Evolutionary conservation across 2,797 vertebrate species (phyloP).

Genomic region (Thaleichthys pacificus): DNA sequence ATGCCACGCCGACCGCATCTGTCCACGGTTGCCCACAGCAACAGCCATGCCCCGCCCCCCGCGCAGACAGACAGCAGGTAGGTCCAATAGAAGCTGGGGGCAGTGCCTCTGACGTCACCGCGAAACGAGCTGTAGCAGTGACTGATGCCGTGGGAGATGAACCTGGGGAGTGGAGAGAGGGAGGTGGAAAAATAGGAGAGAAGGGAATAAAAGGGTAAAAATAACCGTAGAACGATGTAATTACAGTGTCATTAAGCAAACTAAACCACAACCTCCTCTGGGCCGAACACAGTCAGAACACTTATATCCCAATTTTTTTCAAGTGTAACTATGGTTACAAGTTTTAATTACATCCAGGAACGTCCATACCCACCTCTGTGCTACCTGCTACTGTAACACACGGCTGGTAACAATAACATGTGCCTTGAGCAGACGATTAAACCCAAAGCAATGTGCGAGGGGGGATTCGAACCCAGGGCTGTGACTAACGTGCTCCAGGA

Average conservation of each 20-base stretch:
- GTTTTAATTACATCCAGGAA: no score
- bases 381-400: no score
- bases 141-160: conserved; percentile 88
- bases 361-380: no score
- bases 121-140: conserved; percentile 89
- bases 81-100: conserved; percentile 84
- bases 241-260: no score
- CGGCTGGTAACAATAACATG: neutral
- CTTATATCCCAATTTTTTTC: no score
- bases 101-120: conserved; percentile 75
- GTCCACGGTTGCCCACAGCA: conserved; percentile 84
- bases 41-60: conserved; percentile 81
- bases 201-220: neutral
- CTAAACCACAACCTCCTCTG: no score
- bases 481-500: neutral
- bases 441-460: conserved; percentile 4
- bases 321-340: no score
- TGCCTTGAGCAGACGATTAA: conserved; percentile 4
- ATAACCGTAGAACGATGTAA: no score
- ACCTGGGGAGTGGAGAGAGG: conserved; percentile 63
- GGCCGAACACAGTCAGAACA: no score
- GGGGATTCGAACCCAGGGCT: neutral
- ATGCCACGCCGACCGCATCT: conserved; percentile 87
- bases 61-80: conserved; percentile 85
- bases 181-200: neutral